These are phyloP conservation scores for Oxyura jamaicensis DNA, from an alignment of 2,113 vertebrate species.

Conservation along the genomic window DNA sequence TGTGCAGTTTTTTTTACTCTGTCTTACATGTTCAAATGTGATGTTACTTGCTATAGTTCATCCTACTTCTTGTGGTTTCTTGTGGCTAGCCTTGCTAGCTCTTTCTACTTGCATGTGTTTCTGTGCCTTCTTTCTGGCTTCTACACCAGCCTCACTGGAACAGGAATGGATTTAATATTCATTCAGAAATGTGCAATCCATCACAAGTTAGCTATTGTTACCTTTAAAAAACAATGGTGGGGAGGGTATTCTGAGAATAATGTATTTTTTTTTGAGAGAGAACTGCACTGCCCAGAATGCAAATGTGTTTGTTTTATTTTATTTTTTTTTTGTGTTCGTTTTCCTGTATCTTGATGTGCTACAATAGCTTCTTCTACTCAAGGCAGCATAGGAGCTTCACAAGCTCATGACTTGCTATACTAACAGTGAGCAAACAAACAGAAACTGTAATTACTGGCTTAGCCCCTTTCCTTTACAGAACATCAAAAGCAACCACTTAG, in stretches of 20 bases:
- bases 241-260: background rate
- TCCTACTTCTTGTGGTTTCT: background rate
- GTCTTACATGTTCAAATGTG: background rate
- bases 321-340: background rate
- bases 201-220: background rate
- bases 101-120: background rate
- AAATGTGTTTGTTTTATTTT: background rate
- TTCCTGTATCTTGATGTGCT: background rate
- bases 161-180: background rate
- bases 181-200: accelerated
- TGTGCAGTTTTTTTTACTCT: background rate
- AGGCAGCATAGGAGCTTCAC: background rate
- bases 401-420: background rate
- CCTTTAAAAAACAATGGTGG: background rate
- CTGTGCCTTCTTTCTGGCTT: background rate
- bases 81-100: background rate
- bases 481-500: background rate
- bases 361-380: background rate
- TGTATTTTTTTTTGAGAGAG: background rate
- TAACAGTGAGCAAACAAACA: background rate
- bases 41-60: background rate
- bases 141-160: background rate
- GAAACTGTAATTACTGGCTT: background rate
- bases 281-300: background rate
- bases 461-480: background rate